phyloP scores from a whole-genome alignment of 1,140 invertebrate genomes.

The Pteromalus puparum region DNA sequence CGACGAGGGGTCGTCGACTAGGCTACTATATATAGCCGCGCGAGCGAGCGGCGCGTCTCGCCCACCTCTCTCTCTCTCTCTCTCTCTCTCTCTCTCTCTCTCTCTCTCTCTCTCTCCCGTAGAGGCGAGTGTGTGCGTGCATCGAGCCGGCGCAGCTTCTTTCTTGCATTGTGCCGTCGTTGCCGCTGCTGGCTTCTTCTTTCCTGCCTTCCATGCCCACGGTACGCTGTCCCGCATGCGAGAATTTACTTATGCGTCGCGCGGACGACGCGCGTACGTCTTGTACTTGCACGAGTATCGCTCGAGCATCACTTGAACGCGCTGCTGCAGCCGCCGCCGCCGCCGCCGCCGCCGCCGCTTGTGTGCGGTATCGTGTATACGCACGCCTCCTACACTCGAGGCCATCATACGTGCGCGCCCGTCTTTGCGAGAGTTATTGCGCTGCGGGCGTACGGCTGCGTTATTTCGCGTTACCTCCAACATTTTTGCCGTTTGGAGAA shows the following conservation, averaged over 20 bases:
- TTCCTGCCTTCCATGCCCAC: not conserved
- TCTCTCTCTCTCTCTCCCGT: too few relatives aligned
- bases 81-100: too few relatives aligned
- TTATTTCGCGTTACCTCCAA: too few relatives aligned
- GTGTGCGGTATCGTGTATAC: not conserved
- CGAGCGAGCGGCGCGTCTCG: not conserved
- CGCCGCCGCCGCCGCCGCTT: too few relatives aligned
- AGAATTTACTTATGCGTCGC: not conserved
- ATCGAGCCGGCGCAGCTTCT: not conserved
- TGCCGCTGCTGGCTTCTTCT: not conserved
- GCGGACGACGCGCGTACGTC: not conserved
- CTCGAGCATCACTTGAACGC: conserved; percentile 8
- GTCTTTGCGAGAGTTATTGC: not conserved
- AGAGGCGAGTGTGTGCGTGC: not conserved
- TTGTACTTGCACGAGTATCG: not conserved
- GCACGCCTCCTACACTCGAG: not conserved
- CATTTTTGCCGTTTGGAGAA: too few relatives aligned
- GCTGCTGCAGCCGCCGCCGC: not conserved
- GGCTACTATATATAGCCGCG: conserved; percentile 7
- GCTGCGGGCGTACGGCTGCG: not conserved
- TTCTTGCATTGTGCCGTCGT: not conserved
- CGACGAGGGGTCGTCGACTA: conserved; percentile 14
- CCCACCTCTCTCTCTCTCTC: not conserved
- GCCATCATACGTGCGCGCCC: not conserved
- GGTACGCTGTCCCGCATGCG: not conserved